phyloP scores from a whole-genome alignment of 2,797 vertebrate species.

The Aphelocoma californica region DNA sequence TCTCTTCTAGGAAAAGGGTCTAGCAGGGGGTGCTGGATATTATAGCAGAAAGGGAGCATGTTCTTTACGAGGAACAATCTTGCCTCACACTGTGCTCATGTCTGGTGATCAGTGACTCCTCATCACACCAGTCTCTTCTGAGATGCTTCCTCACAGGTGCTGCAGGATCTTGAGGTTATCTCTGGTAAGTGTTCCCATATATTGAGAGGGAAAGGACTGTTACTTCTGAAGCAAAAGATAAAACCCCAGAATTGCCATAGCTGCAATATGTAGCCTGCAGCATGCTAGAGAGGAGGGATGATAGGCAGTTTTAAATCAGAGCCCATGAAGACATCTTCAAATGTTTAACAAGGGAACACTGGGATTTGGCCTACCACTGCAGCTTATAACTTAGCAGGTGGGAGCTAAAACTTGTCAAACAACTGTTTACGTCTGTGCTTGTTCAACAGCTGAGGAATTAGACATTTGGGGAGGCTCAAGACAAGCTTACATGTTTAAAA shows the following conservation, averaged over 20 bases:
- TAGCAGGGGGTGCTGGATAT: neutral
- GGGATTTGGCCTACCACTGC: neutral
- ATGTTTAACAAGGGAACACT: neutral
- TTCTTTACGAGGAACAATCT: neutral
- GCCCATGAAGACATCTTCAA: neutral
- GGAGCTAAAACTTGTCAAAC: slow-evolving; percentile 8
- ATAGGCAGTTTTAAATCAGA: neutral
- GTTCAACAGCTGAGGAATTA: slow-evolving; percentile 20
- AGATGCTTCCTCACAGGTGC: neutral
- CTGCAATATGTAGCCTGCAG: neutral
- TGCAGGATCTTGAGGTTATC: neutral
- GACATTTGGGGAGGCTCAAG: neutral
- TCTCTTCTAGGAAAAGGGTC: neutral
- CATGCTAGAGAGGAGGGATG: neutral
- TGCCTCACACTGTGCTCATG: neutral
- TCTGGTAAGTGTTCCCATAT: neutral
- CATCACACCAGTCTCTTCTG: neutral
- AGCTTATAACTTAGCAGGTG: slow-evolving; percentile 17
- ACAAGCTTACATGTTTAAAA: neutral
- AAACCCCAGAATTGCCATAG: neutral
- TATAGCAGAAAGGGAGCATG: neutral
- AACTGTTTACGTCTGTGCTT: neutral
- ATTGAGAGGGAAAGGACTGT: neutral
- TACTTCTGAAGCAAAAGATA: slow-evolving; percentile 11
- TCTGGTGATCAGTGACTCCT: neutral